Evolutionary conservation across 2,888 invertebrate species (phyloP), one percentile per base, ranked within the genome.

Genomic region (Cecidostiba fungosa): DNA sequence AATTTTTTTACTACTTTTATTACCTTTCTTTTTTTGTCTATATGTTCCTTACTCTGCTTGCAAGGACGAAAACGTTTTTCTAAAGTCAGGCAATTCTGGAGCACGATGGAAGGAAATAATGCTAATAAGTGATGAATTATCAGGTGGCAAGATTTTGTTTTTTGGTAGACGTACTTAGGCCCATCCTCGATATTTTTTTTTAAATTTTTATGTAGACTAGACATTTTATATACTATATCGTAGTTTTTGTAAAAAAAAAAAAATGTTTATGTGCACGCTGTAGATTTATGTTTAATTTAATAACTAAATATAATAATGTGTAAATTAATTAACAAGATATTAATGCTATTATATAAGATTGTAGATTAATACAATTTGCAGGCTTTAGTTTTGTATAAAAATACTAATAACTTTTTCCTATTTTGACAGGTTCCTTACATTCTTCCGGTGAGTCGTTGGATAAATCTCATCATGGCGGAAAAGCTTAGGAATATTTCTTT

Each of bases 31-130:
- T 77, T 87, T 82, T 39, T 87, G 19, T 79, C 69, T 84, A 87
- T 74, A 84, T 87, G 82, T 87, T 87, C 77, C 81, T 87, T 87
- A 84, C 83, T 86, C 78, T 88, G 89, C 89, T 87, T 88, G 88
- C 87, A 92, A 93, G 93, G 93, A 93, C 93, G 92, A 91, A 93
- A 92, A 88, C 93, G 91, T 89, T 93, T 93, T 90, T 93, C 93
- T 82, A 93, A 92, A 92, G 92, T 93, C 89, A 91, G 91, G 89
- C 92, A 93, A 84, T 93, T 93, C 92, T 93, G 93, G 93, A 93
- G 93, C 89, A 93, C 93, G 87, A 91, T 93, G 93, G 93, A 93
- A 88, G 92, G 93, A 87, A 92, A 92, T 89, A 92, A 92, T 89
- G 77, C 88, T 88, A 91, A 91, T 89, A 91, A 90, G 86, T 89